phyloP scores from a whole-genome alignment of 2,797 vertebrate genomes.

The Gambusia yucatana region DNA sequence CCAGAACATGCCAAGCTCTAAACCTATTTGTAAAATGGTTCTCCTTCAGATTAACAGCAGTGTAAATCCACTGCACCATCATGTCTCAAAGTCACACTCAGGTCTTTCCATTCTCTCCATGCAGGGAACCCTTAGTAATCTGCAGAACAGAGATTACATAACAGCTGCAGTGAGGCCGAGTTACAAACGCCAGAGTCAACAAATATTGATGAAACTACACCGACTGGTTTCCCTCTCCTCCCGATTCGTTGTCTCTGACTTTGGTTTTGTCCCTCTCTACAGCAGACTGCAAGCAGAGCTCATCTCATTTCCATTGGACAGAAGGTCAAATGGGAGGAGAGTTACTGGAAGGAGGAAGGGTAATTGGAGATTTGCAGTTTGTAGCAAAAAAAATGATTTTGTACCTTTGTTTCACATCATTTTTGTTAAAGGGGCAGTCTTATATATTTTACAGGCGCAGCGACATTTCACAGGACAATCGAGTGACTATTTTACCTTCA shows the following conservation, averaged over 20 bases:
- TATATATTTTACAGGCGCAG: too few species aligned
- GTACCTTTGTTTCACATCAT: background rate
- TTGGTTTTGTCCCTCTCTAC: background rate
- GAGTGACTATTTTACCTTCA: too few species aligned
- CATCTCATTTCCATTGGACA: background rate
- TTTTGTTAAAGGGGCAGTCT: background rate
- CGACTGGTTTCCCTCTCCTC: background rate
- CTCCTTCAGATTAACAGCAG: background rate
- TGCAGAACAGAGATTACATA: conserved; percentile 49
- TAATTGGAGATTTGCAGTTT: background rate
- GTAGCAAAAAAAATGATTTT: background rate
- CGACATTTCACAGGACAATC: too few species aligned
- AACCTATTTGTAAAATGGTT: background rate
- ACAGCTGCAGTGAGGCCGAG: conserved; percentile 47
- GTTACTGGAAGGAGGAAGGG: conserved; percentile 5
- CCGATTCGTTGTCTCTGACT: background rate
- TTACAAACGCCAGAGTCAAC: conserved; percentile 3
- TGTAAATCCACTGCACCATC: conserved; percentile 7
- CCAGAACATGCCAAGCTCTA: too few species aligned
- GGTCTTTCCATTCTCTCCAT: conserved; percentile 18
- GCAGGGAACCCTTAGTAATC: background rate
- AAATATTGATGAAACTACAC: conserved; percentile 8
- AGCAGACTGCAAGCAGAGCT: background rate
- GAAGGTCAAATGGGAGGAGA: conserved; percentile 3
- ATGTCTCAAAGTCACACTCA: conserved; percentile 6